Conservation (phyloP, 2,888 invertebrate species). For the Lacanobia wlatinum region DNA sequence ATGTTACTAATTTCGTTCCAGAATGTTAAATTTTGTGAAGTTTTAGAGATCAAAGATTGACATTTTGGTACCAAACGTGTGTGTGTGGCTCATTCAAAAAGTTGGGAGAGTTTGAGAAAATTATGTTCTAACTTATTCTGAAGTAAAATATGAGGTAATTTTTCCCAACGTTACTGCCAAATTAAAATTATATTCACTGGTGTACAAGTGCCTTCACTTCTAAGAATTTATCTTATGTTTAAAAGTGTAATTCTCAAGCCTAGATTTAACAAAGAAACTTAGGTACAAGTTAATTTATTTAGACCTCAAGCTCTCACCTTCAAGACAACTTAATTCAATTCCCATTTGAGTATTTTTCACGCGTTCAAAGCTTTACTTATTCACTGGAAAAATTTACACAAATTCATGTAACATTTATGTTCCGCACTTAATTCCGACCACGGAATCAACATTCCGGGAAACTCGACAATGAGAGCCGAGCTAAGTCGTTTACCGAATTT, state of each 20-base stretch:
- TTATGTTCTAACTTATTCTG: background rate
- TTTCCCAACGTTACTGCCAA: too few relatives aligned
- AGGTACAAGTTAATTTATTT: background rate
- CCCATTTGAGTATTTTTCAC: conserved; percentile 31
- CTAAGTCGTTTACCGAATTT: conserved; percentile 61
- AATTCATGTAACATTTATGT: conserved; percentile 44
- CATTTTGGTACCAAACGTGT: background rate
- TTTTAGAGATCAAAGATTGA: conserved; percentile 38
- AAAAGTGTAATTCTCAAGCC: background rate
- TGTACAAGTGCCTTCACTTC: too few relatives aligned
- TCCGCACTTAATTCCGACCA: conserved; percentile 34
- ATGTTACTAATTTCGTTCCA: conserved; percentile 19
- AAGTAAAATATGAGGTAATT: background rate
- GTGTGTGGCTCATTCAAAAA: conserved; percentile 7
- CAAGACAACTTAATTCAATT: conserved; percentile 30
- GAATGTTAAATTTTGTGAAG: conserved; percentile 15
- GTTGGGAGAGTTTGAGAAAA: background rate
- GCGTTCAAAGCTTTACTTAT: conserved; percentile 22
- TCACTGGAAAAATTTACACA: conserved; percentile 27
- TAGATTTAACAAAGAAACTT: background rate
- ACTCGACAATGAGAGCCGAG: conserved; percentile 44
- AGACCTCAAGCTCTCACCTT: background rate
- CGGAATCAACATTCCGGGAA: conserved; percentile 49
- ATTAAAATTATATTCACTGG: too few relatives aligned
- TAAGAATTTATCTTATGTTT: background rate